Conservation (phyloP, 2,797 vertebrate species). For the Phrynocephalus vlangalii region DNA sequence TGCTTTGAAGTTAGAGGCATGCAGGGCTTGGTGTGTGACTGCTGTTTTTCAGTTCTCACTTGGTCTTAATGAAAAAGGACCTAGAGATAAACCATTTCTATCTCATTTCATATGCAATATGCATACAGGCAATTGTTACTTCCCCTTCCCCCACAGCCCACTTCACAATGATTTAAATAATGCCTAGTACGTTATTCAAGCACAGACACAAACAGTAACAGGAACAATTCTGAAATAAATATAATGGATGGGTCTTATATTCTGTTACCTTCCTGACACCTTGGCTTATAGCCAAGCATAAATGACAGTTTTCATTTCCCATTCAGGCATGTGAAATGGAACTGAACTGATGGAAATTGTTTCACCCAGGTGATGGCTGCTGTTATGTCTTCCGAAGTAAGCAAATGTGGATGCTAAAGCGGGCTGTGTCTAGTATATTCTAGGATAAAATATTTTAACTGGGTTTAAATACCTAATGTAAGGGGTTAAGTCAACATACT, state of each 20-base stretch:
- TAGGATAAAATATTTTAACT: background rate
- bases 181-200: background rate
- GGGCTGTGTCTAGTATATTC: background rate
- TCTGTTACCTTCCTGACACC: background rate
- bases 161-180: slow-evolving; percentile 29
- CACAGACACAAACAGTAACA: background rate
- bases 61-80: background rate
- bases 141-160: background rate
- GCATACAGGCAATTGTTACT: background rate
- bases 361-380: background rate
- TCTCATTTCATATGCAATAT: background rate
- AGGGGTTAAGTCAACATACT: background rate
- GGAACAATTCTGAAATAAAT: background rate
- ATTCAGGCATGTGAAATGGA: background rate
- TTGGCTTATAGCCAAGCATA: background rate
- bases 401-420: background rate
- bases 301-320: slow-evolving; percentile 14
- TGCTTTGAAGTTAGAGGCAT: slow-evolving; percentile 11
- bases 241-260: background rate
- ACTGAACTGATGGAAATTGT: background rate
- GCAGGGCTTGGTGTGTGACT: background rate
- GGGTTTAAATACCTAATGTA: background rate
- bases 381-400: background rate
- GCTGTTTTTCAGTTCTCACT: background rate
- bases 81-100: background rate